phyloP scores from a whole-genome alignment of 2,888 invertebrate genomes.

The Ichneumoninae sp. region DNA sequence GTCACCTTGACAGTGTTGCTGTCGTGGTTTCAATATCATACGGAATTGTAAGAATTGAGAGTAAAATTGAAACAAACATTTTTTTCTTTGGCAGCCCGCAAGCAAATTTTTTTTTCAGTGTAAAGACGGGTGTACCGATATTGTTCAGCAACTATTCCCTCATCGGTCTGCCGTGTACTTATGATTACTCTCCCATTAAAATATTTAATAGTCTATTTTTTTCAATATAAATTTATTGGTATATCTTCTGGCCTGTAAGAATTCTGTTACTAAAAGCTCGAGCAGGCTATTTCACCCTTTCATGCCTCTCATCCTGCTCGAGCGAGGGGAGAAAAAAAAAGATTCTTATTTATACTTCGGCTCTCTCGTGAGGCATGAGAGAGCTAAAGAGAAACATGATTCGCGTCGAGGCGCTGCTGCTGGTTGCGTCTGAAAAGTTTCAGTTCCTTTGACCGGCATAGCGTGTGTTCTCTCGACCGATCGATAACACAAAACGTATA shows the following conservation, averaged over 20 bases:
- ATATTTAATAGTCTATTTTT: too few relatives aligned
- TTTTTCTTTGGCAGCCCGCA: too few relatives aligned
- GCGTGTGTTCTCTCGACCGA: neutral
- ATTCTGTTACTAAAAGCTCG: neutral
- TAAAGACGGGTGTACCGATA: too few relatives aligned
- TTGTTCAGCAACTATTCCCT: too few relatives aligned
- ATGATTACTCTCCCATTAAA: too few relatives aligned
- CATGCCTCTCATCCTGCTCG: neutral
- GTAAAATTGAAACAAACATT: too few relatives aligned
- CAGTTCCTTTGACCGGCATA: constrained; percentile 15
- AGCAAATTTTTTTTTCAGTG: too few relatives aligned
- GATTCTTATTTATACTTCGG: neutral
- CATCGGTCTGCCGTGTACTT: too few relatives aligned
- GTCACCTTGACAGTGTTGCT: too few relatives aligned
- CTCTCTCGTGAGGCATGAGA: neutral
- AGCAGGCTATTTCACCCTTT: neutral
- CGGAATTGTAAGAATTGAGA: too few relatives aligned
- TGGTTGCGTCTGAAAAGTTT: constrained; percentile 12
- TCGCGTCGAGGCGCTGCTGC: neutral
- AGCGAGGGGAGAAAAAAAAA: neutral
- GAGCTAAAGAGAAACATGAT: constrained; percentile 6
- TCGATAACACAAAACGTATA: neutral
- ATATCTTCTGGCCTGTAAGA: neutral
- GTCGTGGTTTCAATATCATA: too few relatives aligned
- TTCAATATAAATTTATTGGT: neutral